Percentiles rank a stretch among this genome's conserved stretches.
phyloP scores from a whole-genome alignment of 2,888 invertebrate species.

The Rhagophthalmus giganteus region DNA sequence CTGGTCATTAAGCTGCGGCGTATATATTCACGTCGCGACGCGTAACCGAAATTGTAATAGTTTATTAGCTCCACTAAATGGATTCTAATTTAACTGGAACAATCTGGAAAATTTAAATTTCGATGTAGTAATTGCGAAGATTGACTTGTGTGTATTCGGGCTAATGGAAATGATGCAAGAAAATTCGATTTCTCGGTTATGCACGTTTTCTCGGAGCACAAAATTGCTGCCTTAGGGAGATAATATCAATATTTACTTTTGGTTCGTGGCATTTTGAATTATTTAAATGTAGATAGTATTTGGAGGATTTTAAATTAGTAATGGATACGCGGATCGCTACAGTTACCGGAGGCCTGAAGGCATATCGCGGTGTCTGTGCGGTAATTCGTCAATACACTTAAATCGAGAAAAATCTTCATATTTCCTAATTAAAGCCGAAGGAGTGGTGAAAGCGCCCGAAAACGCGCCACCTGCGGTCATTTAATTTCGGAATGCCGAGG shows the following conservation, averaged over 20 bases:
- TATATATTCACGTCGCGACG: no score
- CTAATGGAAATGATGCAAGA: constrained; percentile 28
- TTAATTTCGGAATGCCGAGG: constrained; percentile 22
- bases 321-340: constrained; percentile 1
- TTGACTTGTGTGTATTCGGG: constrained; percentile 4
- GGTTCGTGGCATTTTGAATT: constrained; percentile 23
- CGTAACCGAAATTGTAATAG: no score
- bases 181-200: constrained; percentile 24
- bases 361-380: no score
- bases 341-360: no score
- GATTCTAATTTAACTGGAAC: no score
- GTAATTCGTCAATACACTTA: no score
- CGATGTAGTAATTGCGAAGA: constrained; percentile 6
- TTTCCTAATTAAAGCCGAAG: no score
- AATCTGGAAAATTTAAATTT: constrained; percentile 3
- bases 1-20: not conserved
- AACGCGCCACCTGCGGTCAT: constrained; percentile 23
- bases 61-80: no score
- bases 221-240: constrained; percentile 23
- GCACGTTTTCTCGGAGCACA: constrained; percentile 19
- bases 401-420: no score
- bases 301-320: constrained; percentile 18
- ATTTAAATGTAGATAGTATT: constrained; percentile 19
- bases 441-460: no score
- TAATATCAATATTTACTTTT: constrained; percentile 28